Conservation (phyloP, 2,797 vertebrate species). For the Sus cebifrons region DNA sequence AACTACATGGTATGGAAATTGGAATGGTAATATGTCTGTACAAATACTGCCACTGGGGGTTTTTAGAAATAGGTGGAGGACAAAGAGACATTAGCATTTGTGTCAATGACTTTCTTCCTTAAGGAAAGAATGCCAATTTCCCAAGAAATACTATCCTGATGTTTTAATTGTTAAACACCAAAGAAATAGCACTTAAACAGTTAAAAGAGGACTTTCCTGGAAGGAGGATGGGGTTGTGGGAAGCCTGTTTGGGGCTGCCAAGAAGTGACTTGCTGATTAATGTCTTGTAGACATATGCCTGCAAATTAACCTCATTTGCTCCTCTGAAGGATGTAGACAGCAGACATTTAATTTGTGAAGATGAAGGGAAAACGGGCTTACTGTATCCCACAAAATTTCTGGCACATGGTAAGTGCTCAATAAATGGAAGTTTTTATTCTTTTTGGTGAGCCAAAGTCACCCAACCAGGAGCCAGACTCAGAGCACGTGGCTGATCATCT, state of each 20-base stretch:
- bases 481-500: accelerated
- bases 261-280: constrained; percentile 26
- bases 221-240: not conserved
- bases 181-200: not conserved
- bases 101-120: not conserved
- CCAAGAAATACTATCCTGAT: not conserved
- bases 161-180: not conserved
- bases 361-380: not conserved
- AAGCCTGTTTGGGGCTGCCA: not conserved
- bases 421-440: constrained; percentile 12
- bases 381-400: not conserved
- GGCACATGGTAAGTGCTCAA: not conserved
- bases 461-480: not conserved
- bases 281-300: not conserved
- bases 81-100: constrained; percentile 7
- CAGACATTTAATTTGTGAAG: not conserved
- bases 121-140: constrained; percentile 31
- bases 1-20: constrained; percentile 47
- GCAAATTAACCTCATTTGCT: constrained; percentile 21
- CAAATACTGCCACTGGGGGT: constrained; percentile 20
- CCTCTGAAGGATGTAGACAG: constrained; percentile 4
- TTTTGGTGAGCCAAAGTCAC: not conserved
- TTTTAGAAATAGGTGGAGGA: constrained; percentile 43
- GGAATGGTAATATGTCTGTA: not conserved
- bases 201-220: not conserved